Percentiles rank a stretch among this genome's conserved stretches.
phyloP scores from a whole-genome alignment of 2,888 invertebrate genomes.

The Steinernema carpocapsae region DNA sequence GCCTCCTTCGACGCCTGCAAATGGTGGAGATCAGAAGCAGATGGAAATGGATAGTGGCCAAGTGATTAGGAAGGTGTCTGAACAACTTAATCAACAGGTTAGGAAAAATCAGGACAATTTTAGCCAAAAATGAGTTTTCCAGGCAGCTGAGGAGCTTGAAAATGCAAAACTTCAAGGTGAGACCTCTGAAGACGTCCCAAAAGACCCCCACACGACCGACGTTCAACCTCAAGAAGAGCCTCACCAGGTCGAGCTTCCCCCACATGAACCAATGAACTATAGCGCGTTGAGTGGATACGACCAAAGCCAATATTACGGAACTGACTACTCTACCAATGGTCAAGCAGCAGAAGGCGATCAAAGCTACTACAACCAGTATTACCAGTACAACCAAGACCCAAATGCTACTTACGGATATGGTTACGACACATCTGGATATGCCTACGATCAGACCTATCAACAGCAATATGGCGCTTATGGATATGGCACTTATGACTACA shows the following conservation, averaged over 20 bases:
- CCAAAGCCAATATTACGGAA: conserved; percentile 5
- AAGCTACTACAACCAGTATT: conserved; percentile 36
- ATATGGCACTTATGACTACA: conserved; percentile 40
- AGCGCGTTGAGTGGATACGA: conserved; percentile 1
- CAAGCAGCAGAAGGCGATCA: conserved; percentile 20
- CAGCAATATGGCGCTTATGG: conserved; percentile 39
- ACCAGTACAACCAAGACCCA: conserved; percentile 33
- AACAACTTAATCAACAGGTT: not conserved
- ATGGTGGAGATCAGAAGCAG: not conserved
- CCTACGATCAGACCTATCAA: conserved; percentile 40
- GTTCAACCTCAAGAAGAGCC: conserved; percentile 8
- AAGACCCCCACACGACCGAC: not conserved
- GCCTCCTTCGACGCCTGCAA: not conserved
- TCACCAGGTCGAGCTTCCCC: not conserved
- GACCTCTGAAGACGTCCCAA: not conserved
- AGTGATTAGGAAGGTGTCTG: not conserved
- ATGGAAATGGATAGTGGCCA: not conserved
- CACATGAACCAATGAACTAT: not conserved
- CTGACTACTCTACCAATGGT: conserved; percentile 36
- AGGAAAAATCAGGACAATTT: not conserved
- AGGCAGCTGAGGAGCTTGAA: not conserved
- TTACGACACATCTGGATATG: conserved; percentile 29
- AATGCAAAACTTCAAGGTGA: not conserved
- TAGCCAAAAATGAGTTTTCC: not conserved
- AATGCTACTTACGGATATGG: conserved; percentile 30